phyloP scores from a whole-genome alignment of 2,797 vertebrate species.

The Rhodeus uyekii region DNA sequence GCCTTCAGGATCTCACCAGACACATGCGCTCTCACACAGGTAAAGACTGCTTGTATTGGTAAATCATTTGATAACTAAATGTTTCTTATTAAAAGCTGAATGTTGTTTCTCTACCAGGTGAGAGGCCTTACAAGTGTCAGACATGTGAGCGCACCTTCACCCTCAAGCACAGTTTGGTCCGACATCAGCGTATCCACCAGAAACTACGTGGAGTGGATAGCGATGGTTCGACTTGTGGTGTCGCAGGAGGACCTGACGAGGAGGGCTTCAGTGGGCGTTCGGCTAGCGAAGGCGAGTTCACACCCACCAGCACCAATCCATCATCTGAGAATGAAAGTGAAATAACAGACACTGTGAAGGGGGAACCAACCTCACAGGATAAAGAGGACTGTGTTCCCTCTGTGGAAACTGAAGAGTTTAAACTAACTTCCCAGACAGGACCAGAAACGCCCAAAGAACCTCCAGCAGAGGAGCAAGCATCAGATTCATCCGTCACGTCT shows the following conservation, averaged over 20 bases:
- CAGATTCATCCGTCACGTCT: conserved; percentile 6
- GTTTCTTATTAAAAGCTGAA: neutral
- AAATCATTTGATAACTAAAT: neutral
- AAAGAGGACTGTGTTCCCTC: neutral
- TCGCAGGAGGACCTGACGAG: conserved; percentile 71
- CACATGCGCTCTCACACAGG: conserved; percentile 98
- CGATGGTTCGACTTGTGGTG: conserved; percentile 73
- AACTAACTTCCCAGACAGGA: neutral
- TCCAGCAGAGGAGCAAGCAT: neutral
- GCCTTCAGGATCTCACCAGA: conserved; percentile 94
- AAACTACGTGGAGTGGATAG: conserved; percentile 75
- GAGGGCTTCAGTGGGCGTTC: conserved; percentile 69
- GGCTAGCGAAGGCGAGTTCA: conserved; percentile 77
- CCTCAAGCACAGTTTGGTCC: conserved; percentile 96
- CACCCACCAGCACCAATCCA: conserved; percentile 69
- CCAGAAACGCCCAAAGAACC: conserved; percentile 45
- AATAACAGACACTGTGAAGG: neutral
- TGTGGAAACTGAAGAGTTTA: neutral
- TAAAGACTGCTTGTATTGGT: conserved; percentile 56
- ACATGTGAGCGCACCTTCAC: conserved; percentile 97
- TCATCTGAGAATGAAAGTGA: conserved; percentile 73
- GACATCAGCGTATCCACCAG: conserved; percentile 95
- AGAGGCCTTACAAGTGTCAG: conserved; percentile 94
- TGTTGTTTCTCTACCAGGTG: conserved; percentile 74
- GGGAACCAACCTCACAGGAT: neutral